Base-by-base conservation (phyloP, 2,113 vertebrate genomes). In the Anas platyrhynchos region DNA sequence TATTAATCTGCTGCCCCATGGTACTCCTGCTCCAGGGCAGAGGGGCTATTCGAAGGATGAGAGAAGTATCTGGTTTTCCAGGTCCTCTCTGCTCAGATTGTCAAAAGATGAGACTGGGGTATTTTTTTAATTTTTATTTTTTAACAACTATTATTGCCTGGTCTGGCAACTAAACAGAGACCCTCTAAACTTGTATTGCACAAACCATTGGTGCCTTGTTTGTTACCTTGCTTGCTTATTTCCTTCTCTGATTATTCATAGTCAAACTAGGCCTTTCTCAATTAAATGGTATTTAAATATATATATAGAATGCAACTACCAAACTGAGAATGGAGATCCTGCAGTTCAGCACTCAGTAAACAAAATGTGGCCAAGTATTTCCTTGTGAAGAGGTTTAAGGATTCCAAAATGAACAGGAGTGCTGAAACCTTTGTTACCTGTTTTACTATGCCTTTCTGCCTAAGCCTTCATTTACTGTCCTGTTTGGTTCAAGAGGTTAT, bases 361-460 rank as follows among this genome's bases (percentile, higher is more conserved):
- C 46, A 91, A 73, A 95, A 90, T 78, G 18, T 92, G 85, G 86
- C 85, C 62, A 32, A 41, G 27, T 86, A 63, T 46, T 96, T 75
- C 90, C 62, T 65, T 72, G 46, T 32, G 59, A 74, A 12, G 50
- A 91, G 68, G 26, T 83, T 91, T 83, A 89, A 82, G 86, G 87
- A 93, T 94, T 91, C 25, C 67, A 50, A 78, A 83, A 85, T 59
- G 58, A 88, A 56, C 25, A 38, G 0, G 4, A 78, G 38, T 52
- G 16, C 52, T 86, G 83, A 89, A 91, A 41, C 26, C 14, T 50
- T 83, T 87, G 44, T 71, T 85, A 87, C 71, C 44, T 93, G 48
- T 65, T 88, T 10, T 27, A 31, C 59, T 73, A 0, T 74, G 54
- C 78, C 36, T 86, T 69, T 94, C 65, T 65, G 65, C 38, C 16